Evolutionary conservation across 2,797 vertebrate genomes (phyloP).

Genomic region (Neosilurus mollespiculum): DNA sequence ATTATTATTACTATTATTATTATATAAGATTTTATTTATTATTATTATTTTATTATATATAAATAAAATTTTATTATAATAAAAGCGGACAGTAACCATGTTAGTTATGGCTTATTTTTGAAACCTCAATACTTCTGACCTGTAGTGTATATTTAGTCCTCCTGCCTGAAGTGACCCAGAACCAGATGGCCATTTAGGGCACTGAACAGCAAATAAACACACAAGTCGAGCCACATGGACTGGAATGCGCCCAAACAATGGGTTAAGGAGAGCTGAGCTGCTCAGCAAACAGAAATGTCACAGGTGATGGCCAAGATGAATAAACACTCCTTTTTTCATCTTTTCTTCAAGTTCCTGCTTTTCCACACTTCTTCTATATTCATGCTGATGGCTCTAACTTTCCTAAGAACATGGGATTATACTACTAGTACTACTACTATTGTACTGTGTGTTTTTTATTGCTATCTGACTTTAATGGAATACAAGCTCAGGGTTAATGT

Average conservation of each 20-base stretch:
- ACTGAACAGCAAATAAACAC: constrained; percentile 31
- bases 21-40: too few species aligned
- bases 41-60: too few species aligned
- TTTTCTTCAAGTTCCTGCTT: neutral
- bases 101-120: neutral
- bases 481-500: too few species aligned
- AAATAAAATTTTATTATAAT: neutral
- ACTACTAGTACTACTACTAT: neutral
- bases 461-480: too few species aligned
- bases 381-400: neutral
- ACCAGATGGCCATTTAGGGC: constrained; percentile 33
- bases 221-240: neutral
- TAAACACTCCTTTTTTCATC: neutral
- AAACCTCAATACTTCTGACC: neutral
- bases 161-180: constrained; percentile 40
- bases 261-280: constrained; percentile 15
- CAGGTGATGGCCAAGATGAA: constrained; percentile 20
- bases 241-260: constrained; percentile 32
- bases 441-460: neutral
- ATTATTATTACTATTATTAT: too few species aligned
- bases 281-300: constrained; percentile 43
- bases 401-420: neutral
- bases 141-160: constrained; percentile 16
- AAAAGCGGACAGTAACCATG: neutral
- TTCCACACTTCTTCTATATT: neutral